Evolutionary conservation across 1,140 invertebrate genomes (phyloP).

Genomic region (Diuraphis noxia): DNA sequence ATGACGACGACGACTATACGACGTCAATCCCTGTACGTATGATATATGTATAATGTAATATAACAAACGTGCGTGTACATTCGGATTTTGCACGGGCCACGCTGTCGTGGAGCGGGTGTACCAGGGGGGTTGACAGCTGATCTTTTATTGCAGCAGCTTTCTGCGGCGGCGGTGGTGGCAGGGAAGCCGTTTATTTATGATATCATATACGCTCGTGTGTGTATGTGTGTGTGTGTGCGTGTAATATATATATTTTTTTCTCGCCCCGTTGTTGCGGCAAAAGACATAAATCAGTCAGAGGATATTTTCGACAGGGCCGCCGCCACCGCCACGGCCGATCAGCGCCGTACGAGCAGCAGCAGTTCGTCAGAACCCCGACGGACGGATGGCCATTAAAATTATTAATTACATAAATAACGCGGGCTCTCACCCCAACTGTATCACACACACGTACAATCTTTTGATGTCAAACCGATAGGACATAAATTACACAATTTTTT

Average conservation of each 20-base stretch:
- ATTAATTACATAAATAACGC: conserved; percentile 53
- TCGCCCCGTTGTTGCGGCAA: conserved; percentile 42
- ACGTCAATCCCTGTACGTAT: background rate
- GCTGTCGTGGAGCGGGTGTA: background rate
- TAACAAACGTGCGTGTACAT: background rate
- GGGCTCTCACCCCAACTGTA: conserved; percentile 33
- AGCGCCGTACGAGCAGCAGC: background rate
- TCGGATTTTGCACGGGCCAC: conserved; percentile 32
- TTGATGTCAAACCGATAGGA: conserved; percentile 52
- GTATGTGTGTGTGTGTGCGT: background rate
- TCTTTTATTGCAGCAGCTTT: conserved; percentile 53
- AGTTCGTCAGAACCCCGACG: conserved; percentile 49
- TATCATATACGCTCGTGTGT: conserved; percentile 18
- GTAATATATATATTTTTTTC: conserved; percentile 41
- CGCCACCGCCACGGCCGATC: conserved; percentile 32
- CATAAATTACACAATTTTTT: conserved; percentile 53
- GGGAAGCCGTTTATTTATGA: conserved; percentile 50
- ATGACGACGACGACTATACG: background rate
- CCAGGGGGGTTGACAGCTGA: conserved; percentile 24
- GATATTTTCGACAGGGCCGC: conserved; percentile 49
- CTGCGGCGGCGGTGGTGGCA: background rate
- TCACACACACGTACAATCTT: conserved; percentile 32
- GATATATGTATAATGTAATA: background rate
- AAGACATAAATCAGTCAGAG: conserved; percentile 53
- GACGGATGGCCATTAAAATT: conserved; percentile 49